Percentiles rank a stretch among this genome's conserved stretches.
These are phyloP conservation scores for Steinernema feltiae DNA, from an alignment of 1,140 invertebrate species.

Conservation along the genomic window DNA sequence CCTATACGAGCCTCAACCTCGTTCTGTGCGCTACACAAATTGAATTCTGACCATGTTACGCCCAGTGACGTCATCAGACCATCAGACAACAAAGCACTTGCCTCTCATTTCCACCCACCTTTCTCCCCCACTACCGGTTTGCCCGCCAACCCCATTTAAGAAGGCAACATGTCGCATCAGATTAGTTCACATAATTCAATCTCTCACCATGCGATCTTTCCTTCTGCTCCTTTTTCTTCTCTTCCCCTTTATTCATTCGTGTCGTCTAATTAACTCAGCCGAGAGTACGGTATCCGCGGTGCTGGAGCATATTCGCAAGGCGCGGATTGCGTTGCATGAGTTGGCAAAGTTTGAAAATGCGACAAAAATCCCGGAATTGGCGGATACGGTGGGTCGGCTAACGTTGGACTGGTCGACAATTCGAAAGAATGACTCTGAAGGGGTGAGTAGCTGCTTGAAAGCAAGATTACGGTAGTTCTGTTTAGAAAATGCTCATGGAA, in stretches of 20 bases:
- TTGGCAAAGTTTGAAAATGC: background rate
- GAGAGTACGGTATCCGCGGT: background rate
- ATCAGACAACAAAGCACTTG: conserved; percentile 8
- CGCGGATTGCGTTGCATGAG: background rate
- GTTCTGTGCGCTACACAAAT: too few relatives aligned
- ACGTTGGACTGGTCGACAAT: background rate
- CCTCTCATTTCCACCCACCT: too few relatives aligned
- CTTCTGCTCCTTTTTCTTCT: background rate
- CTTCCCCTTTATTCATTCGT: background rate
- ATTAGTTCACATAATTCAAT: conserved; percentile 2
- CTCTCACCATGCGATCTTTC: background rate
- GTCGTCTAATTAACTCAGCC: background rate
- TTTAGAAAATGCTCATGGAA: background rate
- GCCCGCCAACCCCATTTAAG: background rate
- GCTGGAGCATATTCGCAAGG: conserved; percentile 6
- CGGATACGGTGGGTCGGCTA: background rate
- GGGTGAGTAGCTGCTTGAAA: background rate
- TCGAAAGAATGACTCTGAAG: background rate
- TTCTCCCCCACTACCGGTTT: background rate
- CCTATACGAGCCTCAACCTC: too few relatives aligned
- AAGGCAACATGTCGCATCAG: conserved; percentile 12
- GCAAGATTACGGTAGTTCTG: background rate
- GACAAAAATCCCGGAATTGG: background rate
- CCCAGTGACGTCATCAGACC: background rate
- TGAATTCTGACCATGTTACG: too few relatives aligned